phyloP scores from a whole-genome alignment of 2,113 vertebrate genomes.

The Planiliza haematocheilus region DNA sequence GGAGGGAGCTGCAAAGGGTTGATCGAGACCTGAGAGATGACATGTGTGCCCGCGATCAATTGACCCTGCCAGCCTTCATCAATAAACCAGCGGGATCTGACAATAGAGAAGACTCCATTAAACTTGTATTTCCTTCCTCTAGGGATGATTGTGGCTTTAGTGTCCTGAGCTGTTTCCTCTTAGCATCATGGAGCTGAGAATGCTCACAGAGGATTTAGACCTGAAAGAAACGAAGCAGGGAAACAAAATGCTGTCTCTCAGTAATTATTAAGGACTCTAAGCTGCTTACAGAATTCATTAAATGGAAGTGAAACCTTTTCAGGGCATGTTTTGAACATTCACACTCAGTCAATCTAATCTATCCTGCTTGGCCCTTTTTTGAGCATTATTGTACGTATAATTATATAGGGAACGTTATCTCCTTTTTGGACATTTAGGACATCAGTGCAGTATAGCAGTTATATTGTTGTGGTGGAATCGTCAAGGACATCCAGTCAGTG shows the following conservation, averaged over 20 bases:
- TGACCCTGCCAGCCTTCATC: constrained; percentile 59
- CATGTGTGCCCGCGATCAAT: constrained; percentile 74
- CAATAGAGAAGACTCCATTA: constrained; percentile 74
- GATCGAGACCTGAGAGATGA: constrained; percentile 73
- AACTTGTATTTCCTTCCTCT: constrained; percentile 73
- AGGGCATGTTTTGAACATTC: constrained; percentile 75
- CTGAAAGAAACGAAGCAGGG: constrained; percentile 57
- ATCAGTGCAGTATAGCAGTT: constrained; percentile 1
- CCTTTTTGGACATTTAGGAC: constrained; percentile 24
- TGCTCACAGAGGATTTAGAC: constrained; percentile 66
- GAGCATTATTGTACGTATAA: constrained; percentile 26
- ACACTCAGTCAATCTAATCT: constrained; percentile 61
- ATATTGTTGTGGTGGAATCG: constrained; percentile 11
- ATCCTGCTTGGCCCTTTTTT: constrained; percentile 51
- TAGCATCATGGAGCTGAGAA: constrained; percentile 42
- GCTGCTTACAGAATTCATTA: constrained; percentile 82
- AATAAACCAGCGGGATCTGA: constrained; percentile 67
- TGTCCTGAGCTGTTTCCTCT: constrained; percentile 59
- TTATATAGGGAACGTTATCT: constrained; percentile 22
- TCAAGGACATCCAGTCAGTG: neutral
- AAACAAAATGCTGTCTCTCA: constrained; percentile 73
- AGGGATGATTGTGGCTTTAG: constrained; percentile 42
- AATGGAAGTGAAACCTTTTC: constrained; percentile 79
- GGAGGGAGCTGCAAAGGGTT: constrained; percentile 58
- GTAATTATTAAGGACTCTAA: constrained; percentile 80